phyloP scores from a whole-genome alignment of 2,888 invertebrate species.

The Scaptomyza reducta region DNA sequence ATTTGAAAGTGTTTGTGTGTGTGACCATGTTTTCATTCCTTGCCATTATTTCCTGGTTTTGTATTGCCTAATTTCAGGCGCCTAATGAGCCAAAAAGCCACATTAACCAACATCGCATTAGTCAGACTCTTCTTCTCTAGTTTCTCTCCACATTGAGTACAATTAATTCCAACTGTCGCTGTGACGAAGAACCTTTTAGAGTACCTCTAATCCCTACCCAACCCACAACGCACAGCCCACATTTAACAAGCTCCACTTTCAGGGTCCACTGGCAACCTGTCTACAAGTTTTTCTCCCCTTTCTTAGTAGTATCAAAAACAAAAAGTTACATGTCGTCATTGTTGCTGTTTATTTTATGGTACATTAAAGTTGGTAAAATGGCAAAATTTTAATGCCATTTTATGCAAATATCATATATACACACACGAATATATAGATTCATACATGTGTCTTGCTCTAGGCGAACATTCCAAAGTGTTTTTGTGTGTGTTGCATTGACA shows the following conservation, averaged over 20 bases:
- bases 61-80: conserved; percentile 53
- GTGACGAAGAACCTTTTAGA: conserved; percentile 1
- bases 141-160: conserved; percentile 8
- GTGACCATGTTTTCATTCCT: too few relatives aligned
- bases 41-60: neutral
- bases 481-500: conserved; percentile 42
- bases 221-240: neutral
- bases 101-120: conserved; percentile 68
- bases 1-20: conserved; percentile 18
- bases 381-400: conserved; percentile 75
- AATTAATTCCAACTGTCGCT: conserved; percentile 53
- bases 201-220: neutral
- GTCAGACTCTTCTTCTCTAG: conserved; percentile 25
- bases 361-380: conserved; percentile 75
- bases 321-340: conserved; percentile 51
- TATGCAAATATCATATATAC: conserved; percentile 60
- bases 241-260: neutral
- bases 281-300: conserved; percentile 6
- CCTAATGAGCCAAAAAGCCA: conserved; percentile 56
- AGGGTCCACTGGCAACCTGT: conserved; percentile 19
- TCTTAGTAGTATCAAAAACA: conserved; percentile 22
- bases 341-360: conserved; percentile 63
- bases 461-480: conserved; percentile 53
- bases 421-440: conserved; percentile 1
- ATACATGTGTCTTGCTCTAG: conserved; percentile 31